Conservation (phyloP, 2,113 vertebrate species). For the Rhodinocichla rosea region DNA sequence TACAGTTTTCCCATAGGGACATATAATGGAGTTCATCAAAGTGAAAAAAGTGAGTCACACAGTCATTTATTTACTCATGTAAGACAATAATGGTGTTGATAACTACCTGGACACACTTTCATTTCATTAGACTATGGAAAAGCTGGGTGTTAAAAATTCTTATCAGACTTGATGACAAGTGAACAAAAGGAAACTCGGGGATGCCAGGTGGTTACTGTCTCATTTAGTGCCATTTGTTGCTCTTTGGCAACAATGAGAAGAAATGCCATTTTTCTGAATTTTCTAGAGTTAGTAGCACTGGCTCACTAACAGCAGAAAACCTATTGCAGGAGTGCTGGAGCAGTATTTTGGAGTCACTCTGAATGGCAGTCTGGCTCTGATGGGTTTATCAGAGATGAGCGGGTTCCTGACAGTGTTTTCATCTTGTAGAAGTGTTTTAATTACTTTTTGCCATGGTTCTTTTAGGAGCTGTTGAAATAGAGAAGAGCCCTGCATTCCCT, state of each 20-base stretch:
- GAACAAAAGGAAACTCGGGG: background rate
- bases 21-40: slow-evolving; percentile 34
- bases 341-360: background rate
- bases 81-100: slow-evolving; percentile 31
- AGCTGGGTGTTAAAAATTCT: background rate
- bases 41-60: slow-evolving; percentile 8
- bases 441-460: background rate
- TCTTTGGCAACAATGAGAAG: background rate
- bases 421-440: background rate
- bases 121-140: background rate
- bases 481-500: background rate
- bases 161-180: background rate
- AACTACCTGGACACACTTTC: background rate
- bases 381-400: background rate
- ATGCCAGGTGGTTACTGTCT: background rate
- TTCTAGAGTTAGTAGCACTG: background rate
- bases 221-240: background rate
- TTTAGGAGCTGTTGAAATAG: background rate
- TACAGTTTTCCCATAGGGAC: slow-evolving; percentile 36
- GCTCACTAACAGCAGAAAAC: background rate
- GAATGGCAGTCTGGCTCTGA: background rate
- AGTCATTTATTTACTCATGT: slow-evolving; percentile 56
- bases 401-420: background rate
- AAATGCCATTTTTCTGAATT: background rate
- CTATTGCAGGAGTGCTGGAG: background rate